Conservation (phyloP, 2,113 vertebrate genomes). For the Ceyx cyanopectus region DNA sequence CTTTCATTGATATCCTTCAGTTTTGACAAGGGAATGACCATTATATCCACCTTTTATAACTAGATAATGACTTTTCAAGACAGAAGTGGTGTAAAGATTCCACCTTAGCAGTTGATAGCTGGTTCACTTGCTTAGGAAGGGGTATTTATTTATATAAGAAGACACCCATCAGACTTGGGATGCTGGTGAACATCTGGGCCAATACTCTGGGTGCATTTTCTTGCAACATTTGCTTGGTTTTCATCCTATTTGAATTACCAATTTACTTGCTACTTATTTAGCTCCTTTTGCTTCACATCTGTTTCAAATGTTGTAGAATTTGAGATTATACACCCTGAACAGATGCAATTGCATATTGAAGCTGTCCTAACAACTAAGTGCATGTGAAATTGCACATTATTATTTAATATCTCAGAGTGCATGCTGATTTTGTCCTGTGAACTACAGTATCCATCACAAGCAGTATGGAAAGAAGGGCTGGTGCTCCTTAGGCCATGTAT, state of each 20-base stretch:
- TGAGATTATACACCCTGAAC: not conserved
- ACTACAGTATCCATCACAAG: not conserved
- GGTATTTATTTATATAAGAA: not conserved
- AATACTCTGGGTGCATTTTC: not conserved
- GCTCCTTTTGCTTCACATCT: not conserved
- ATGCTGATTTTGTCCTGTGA: not conserved
- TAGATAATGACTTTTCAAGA: not conserved
- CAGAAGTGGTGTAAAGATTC: not conserved
- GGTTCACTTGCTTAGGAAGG: not conserved
- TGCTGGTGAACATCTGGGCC: not conserved
- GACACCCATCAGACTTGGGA: not conserved
- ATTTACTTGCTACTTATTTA: not conserved
- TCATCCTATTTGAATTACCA: not conserved
- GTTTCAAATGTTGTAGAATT: not conserved
- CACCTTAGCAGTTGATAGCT: not conserved
- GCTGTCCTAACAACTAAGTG: not conserved
- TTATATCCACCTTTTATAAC: not conserved
- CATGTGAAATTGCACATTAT: not conserved
- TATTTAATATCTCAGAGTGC: not conserved
- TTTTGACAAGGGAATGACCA: not conserved
- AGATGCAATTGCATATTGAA: not conserved
- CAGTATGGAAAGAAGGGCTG: not conserved
- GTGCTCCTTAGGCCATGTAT: not conserved
- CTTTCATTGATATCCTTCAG: not conserved
- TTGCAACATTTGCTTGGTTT: not conserved